A percentile compares a stretch with the other conserved stretches of the same genome.
phyloP scores from a whole-genome alignment of 2,888 invertebrate species.

The Ceraclea dissimilis region DNA sequence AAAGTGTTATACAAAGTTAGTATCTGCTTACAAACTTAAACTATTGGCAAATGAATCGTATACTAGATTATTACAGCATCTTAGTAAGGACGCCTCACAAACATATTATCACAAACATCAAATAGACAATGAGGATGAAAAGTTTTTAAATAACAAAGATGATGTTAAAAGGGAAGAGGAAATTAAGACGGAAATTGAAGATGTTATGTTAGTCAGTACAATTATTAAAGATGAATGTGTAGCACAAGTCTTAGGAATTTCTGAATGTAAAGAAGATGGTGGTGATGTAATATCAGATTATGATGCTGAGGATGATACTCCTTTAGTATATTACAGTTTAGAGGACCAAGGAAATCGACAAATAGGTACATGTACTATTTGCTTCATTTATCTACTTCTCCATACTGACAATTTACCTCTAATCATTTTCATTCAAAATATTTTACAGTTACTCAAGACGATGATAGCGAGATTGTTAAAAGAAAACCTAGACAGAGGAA shows the following conservation, averaged over 20 bases:
- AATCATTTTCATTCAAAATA: no score
- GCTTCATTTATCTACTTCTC: no score
- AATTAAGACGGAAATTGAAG: not conserved
- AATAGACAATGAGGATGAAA: not conserved
- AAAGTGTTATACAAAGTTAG: slow-evolving; percentile 7
- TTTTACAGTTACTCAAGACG: no score
- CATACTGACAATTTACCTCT: no score
- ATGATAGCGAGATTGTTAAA: no score
- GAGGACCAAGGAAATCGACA: no score
- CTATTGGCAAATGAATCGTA: slow-evolving; percentile 11
- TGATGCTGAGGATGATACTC: slow-evolving; percentile 1
- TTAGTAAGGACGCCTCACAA: not conserved
- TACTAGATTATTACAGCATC: not conserved
- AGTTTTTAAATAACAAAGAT: not conserved
- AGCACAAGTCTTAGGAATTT: not conserved
- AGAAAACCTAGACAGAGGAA: no score
- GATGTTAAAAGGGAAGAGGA: slow-evolving; percentile 2
- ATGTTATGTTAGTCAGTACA: not conserved
- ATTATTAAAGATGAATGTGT: not conserved
- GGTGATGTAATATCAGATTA: not conserved
- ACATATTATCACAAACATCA: not conserved
- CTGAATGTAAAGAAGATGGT: not conserved
- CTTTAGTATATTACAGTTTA: not conserved
- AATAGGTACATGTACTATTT: no score
- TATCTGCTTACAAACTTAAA: slow-evolving; percentile 13